A percentile compares a stretch with the other conserved stretches of the same genome.
phyloP scores from a whole-genome alignment of 2,113 vertebrate genomes.

The Aegithalos caudatus region DNA sequence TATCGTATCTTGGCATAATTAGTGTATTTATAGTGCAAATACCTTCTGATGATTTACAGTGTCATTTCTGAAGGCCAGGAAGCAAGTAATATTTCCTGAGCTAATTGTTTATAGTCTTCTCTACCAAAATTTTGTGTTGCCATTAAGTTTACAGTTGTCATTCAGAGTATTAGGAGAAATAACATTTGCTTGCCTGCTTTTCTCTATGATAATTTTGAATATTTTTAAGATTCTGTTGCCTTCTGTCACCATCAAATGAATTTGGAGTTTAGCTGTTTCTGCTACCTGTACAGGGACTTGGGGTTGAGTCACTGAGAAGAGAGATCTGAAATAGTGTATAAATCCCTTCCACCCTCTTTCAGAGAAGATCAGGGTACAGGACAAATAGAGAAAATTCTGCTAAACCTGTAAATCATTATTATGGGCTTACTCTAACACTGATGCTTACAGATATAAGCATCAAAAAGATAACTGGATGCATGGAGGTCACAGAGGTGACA shows the following conservation, averaged over 20 bases:
- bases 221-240: neutral
- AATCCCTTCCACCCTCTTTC: neutral
- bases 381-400: neutral
- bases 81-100: neutral
- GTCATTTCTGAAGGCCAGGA: neutral
- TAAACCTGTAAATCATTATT: neutral
- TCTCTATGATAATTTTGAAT: neutral
- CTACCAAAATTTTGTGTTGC: neutral
- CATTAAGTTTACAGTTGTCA: neutral
- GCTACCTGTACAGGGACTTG: neutral
- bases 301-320: neutral
- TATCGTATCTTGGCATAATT: fast-evolving
- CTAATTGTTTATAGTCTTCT: neutral
- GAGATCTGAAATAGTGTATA: neutral
- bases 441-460: neutral
- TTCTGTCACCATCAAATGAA: neutral
- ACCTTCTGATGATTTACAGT: neutral
- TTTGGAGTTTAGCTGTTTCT: neutral
- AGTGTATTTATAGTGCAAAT: neutral
- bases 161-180: neutral
- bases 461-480: neutral
- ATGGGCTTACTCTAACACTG: neutral
- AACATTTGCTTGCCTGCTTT: neutral
- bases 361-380: neutral
- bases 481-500: neutral